Base-by-base conservation (phyloP, 2,888 invertebrate species). In the Cephus pygmeus region DNA sequence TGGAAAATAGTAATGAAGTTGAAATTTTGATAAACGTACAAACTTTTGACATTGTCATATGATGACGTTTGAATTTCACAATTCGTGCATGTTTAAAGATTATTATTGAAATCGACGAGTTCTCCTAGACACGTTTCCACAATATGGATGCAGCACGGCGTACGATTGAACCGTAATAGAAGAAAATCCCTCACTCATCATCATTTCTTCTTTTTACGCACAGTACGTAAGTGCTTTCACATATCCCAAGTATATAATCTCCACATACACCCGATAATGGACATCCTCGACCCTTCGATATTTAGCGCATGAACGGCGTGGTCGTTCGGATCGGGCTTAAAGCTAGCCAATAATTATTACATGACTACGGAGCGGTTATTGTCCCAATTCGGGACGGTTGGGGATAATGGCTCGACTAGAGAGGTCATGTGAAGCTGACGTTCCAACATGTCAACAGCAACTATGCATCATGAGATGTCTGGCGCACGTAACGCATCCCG, bases 391-490 rank as follows among this genome's bases (percentile, higher is more conserved):
- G 84, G 34, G 79, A 78, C 80, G 83, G 86, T 87, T 88, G 88
- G 84, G 87, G 86, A 87, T 88, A 88, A 88, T 89, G 86, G 86
- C 85, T 86, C 85, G 83, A 83, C 87, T 89, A 83, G 88, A 90
- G 90, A 88, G 89, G 87, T 89, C 90, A 90, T 88, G 88, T 89
- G 90, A 90, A 87, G 83, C 87, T 91, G 90, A 91, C 90, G 88
- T 90, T 87, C 87, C 87, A 85, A 87, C 90, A 88, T 91, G 91
- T 91, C 91, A 91, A 91, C 91, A 89, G 89, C 90, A 90, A 89
- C 90, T 90, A 91, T 91, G 90, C 90, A 90, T 91, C 91, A 91
- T 90, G 88, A 86, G 87, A 87, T 90, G 90, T 90, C 91, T 86
- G 82, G 82, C 82, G 87, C 90, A 91, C 88, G 90, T 85, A 85